Evolutionary conservation across 2,888 invertebrate genomes (phyloP), one percentile per base, ranked within the genome.

Genomic region (Drosophila setosimentum): DNA sequence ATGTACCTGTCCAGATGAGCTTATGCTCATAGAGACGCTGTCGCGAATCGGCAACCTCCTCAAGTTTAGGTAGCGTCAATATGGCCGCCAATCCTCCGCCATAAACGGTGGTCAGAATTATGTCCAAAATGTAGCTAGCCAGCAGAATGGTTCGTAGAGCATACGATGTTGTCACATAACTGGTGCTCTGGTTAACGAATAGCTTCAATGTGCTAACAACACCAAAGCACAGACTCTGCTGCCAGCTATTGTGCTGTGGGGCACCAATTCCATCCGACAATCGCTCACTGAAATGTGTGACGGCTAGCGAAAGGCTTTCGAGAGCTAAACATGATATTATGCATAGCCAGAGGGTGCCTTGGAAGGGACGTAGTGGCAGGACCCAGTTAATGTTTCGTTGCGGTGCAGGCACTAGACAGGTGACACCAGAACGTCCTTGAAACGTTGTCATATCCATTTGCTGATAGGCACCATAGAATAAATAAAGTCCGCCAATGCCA

Each of bases 331-430:
- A 85, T 0, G 71, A 16, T 1, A 94, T 73, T 4, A 95, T 93
- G 21, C 94, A 94, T n/a, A 94, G 71, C 96, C 96, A 96, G 89
- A 95, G 94, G 13, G 92, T 83, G 64, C 91, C 80, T 65, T 94
- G 94, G 88, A 95, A 96, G 0, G 96, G 95, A 72, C 94, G 92
- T 11, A 95, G 83, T 0, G 95, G 95, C 69, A 95, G 94, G 59
- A 94, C 91, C 95, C 95, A 95, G 76, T 95, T 95, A 8, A 94
- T 94, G 13, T 95, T 83, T 51, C 95, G 92, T 76, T 95, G 94
- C 2, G 96, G 96, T 58, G 94, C 94, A 18, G 96, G 96, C 10
- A 95, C 95, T 35, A 96, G 90, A 76, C 95, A 95, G 0, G 96
- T 96, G 8, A 96, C 93, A 29, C 95, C 95, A 32, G 95, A 95